Evolutionary conservation across 2,113 vertebrate genomes (phyloP).

Genomic region (Paratilapia polleni): DNA sequence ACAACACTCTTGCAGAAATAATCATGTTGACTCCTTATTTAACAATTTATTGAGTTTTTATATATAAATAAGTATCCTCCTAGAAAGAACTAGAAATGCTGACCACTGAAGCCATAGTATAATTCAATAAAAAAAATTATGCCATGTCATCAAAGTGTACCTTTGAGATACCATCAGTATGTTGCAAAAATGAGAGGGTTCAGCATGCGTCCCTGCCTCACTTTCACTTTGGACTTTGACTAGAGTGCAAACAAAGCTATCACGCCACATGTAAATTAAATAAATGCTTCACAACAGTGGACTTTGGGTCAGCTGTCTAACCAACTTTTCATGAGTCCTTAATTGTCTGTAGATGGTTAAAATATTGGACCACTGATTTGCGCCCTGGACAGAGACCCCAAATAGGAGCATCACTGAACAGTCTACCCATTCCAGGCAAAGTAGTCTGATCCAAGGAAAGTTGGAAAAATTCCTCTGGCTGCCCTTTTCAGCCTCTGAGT

Average conservation of each 20-base stretch:
- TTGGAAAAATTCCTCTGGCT: neutral
- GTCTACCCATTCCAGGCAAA: neutral
- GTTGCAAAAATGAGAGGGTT: constrained; percentile 24
- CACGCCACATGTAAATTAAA: neutral
- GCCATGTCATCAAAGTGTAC: neutral
- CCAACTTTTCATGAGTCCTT: neutral
- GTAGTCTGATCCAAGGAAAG: neutral
- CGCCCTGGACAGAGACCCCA: neutral
- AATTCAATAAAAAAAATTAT: neutral
- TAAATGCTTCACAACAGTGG: neutral
- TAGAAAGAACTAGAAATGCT: neutral
- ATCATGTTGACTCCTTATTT: neutral
- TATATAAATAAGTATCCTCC: neutral
- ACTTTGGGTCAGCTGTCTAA: neutral
- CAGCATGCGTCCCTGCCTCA: constrained; percentile 12
- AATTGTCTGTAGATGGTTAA: neutral
- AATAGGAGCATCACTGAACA: neutral
- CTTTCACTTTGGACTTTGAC: constrained; percentile 57
- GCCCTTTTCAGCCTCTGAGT: neutral
- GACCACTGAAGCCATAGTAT: neutral
- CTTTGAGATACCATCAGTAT: constrained; percentile 6
- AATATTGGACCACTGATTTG: neutral
- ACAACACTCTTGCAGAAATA: neutral
- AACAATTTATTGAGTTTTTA: neutral
- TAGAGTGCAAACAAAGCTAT: constrained; percentile 43